Evolutionary conservation across 2,888 invertebrate species (phyloP).

Genomic region (Drosophila meridiana): DNA sequence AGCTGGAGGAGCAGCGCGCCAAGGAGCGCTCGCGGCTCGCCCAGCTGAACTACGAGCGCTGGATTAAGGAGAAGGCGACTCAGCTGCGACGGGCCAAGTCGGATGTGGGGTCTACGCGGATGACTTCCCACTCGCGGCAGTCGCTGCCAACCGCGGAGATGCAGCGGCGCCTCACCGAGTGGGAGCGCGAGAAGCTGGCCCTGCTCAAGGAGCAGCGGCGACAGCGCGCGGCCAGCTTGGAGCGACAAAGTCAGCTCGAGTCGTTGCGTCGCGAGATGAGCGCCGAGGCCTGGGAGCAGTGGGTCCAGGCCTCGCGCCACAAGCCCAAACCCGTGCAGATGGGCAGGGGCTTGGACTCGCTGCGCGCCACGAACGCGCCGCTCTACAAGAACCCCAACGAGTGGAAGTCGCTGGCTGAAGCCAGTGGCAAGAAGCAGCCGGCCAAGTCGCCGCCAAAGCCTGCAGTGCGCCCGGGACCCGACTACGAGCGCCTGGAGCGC

Average conservation of each 20-base stretch:
- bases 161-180: constrained; percentile 20
- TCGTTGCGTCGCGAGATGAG: constrained; percentile 20
- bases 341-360: constrained; percentile 78
- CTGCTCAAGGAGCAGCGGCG: constrained; percentile 20
- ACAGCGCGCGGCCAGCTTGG: constrained; percentile 1
- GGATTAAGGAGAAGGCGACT: constrained; percentile 25
- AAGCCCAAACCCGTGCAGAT: constrained; percentile 83
- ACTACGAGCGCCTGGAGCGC: constrained; percentile 37
- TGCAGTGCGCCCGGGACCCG: constrained; percentile 20
- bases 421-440: background rate
- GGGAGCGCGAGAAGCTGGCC: constrained; percentile 42
- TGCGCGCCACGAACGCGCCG: constrained; percentile 79
- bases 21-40: constrained; percentile 21
- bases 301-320: constrained; percentile 41
- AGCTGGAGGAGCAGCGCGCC: constrained; percentile 11
- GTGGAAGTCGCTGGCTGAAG: constrained; percentile 56
- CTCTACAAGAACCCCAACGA: constrained; percentile 80
- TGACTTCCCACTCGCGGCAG: background rate
- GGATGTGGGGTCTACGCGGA: constrained; percentile 15
- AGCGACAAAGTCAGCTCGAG: background rate
- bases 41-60: constrained; percentile 23
- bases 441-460: background rate
- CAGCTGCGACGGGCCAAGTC: constrained; percentile 39
- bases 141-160: constrained; percentile 2
- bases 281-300: constrained; percentile 34